Conservation (phyloP, 1,140 invertebrate genomes). For the Bactericera cockerelli region DNA sequence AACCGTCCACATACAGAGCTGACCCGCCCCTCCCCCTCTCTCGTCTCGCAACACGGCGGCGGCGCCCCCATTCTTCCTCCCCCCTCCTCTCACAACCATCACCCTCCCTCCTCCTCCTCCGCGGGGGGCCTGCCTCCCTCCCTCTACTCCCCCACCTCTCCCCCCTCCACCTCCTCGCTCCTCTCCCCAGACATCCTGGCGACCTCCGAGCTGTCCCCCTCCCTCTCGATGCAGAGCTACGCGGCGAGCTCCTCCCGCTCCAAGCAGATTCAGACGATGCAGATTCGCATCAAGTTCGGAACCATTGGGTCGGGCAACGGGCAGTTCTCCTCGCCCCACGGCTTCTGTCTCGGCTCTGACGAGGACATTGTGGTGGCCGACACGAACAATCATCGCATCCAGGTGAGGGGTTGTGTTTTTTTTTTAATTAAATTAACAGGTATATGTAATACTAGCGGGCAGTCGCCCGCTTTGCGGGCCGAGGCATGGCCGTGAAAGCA, state of each 20-base stretch:
- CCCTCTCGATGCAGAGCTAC: background rate
- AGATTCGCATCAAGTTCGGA: slow-evolving; percentile 83
- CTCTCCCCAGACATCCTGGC: background rate
- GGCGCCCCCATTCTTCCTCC: background rate
- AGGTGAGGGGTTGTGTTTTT: too few species aligned
- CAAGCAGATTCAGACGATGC: slow-evolving; percentile 41
- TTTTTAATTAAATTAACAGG: too few species aligned
- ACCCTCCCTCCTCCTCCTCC: background rate
- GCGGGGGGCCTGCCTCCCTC: background rate
- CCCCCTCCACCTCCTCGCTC: background rate
- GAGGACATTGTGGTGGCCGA: slow-evolving; percentile 92
- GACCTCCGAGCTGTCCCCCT: background rate
- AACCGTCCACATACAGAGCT: too few species aligned
- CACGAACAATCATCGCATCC: slow-evolving; percentile 90
- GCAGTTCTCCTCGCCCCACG: slow-evolving; percentile 92
- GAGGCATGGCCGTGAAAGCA: too few species aligned
- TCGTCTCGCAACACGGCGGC: too few species aligned
- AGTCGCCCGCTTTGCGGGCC: too few species aligned
- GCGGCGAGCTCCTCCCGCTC: slow-evolving; percentile 14
- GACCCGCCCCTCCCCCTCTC: too few species aligned
- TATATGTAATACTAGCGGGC: background rate
- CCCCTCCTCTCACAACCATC: background rate
- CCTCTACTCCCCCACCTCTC: background rate
- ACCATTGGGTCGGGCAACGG: slow-evolving; percentile 76
- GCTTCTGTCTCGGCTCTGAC: slow-evolving; percentile 84